phyloP scores from a whole-genome alignment of 2,797 vertebrate species.

The Schizopygopsis pylzovi region DNA sequence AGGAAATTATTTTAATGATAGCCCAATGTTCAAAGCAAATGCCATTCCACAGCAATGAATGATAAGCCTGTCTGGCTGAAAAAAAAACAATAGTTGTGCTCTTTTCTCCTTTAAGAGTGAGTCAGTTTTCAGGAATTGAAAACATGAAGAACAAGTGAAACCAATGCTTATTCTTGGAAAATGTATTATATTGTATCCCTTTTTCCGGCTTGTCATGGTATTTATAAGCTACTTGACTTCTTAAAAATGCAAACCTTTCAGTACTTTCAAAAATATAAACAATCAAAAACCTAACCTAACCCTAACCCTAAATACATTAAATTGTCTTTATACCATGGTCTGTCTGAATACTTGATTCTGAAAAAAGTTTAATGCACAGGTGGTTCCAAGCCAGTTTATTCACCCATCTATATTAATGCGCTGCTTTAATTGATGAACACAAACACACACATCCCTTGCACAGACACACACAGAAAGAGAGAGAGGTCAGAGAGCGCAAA shows the following conservation, averaged over 20 bases:
- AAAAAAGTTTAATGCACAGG: no score
- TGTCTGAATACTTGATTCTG: no score
- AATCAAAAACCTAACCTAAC: not conserved
- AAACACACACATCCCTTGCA: no score
- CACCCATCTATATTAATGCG: no score
- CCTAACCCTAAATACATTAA: not conserved
- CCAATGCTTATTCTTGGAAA: not conserved
- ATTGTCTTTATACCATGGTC: no score
- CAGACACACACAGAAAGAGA: no score
- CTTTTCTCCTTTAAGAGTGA: not conserved
- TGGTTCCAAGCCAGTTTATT: no score
- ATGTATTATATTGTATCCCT: not conserved
- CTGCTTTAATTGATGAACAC: no score
- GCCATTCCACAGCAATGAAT: not conserved
- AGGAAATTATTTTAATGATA: not conserved
- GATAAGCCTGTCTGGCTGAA: not conserved
- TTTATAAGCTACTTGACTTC: not conserved
- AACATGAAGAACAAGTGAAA: slow-evolving; percentile 4
- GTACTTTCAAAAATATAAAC: not conserved
- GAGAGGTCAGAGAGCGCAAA: no score
- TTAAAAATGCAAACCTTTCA: not conserved
- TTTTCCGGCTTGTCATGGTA: not conserved
- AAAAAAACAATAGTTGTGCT: not conserved
- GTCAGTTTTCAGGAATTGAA: slow-evolving; percentile 12
- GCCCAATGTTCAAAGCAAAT: not conserved